A percentile compares a stretch with the other conserved stretches of the same genome.
Evolutionary conservation across 2,113 vertebrate species (phyloP).

Genomic region (Zeus faber): DNA sequence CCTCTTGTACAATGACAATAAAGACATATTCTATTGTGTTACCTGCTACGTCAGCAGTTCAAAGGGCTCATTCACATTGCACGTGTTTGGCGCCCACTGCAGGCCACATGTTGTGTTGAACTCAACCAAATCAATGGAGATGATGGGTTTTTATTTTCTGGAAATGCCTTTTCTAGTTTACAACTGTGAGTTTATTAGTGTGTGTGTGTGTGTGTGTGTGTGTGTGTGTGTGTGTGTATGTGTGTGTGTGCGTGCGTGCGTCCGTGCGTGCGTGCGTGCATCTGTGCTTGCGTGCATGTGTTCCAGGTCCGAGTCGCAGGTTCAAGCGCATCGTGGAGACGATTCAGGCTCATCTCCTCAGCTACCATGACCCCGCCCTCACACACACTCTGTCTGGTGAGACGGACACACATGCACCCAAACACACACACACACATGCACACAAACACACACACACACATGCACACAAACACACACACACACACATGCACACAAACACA

Average conservation of each 20-base stretch:
- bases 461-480: background rate
- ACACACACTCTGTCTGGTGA: constrained; percentile 87
- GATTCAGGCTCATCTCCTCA: constrained; percentile 91
- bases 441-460: background rate
- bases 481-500: background rate
- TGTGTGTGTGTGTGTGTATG: constrained; percentile 4
- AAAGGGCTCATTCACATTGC: too few relatives aligned
- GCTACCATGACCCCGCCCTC: constrained; percentile 88
- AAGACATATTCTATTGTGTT: too few relatives aligned
- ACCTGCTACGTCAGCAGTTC: too few relatives aligned
- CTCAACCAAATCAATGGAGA: too few relatives aligned
- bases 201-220: background rate
- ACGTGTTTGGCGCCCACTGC: too few relatives aligned
- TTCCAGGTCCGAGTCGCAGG: constrained; percentile 87
- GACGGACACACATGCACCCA: too few relatives aligned
- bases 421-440: background rate
- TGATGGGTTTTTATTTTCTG: too few relatives aligned
- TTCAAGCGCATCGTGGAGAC: constrained; percentile 93
- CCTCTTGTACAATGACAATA: too few relatives aligned
- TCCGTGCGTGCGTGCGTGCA: constrained; percentile 4
- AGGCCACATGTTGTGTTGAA: too few relatives aligned
- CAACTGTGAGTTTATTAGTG: too few relatives aligned
- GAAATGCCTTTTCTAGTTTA: too few relatives aligned
- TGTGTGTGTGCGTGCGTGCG: background rate
- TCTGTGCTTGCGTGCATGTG: background rate